Base-by-base conservation (phyloP, 2,888 invertebrate species). In the Dryobotodes eremita region DNA sequence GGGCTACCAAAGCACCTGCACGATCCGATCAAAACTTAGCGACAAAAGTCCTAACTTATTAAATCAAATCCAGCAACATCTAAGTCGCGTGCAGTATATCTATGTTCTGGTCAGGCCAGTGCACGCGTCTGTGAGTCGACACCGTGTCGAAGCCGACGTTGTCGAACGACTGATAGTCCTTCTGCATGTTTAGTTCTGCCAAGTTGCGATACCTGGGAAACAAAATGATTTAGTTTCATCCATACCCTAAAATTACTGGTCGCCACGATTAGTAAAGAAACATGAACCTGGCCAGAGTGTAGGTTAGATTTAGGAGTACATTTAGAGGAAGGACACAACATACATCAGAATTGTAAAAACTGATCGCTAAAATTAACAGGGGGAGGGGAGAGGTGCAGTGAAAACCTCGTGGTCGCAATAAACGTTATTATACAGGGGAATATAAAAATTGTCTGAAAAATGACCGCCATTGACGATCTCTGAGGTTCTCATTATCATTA, bases 121-220 rank as follows among this genome's bases (percentile, higher is more conserved):
- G 98, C 4, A 98, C 98, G 72, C 98, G 97, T 55, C 98, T 95
- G 86, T 97, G 97, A n/a, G 98, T 97, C 68, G 98, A 97, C 77
- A 97, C 96, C n/a, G 97, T 97, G 80, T 98, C 98, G 84, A 98
- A 97, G 50, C 97, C 98, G 26, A 97, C 97, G 92, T 97, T 97
- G 92, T 98, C 98, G 86, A 97, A 97, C 23, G 97, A 96, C 23
- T 97, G 96, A 89, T 97, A 97, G 75, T 97, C 96, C 79, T 97
- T 97, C 89, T 96, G 96, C 94, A 96, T 93, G 71, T 90, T 96
- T 92, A 96, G 89, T 90, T 97, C 97, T 0, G 97, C 97, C 75
- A 97, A 90, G 85, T 95, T 97, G 55, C 97, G 94, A 81, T 97
- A 97, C 80, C 97, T 96, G 89, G 36, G n/a, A 15, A 42, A 31